Percentiles rank a stretch among this genome's conserved stretches.
Conservation (phyloP, 2,888 invertebrate species). For the Lasioglossum malachurum region DNA sequence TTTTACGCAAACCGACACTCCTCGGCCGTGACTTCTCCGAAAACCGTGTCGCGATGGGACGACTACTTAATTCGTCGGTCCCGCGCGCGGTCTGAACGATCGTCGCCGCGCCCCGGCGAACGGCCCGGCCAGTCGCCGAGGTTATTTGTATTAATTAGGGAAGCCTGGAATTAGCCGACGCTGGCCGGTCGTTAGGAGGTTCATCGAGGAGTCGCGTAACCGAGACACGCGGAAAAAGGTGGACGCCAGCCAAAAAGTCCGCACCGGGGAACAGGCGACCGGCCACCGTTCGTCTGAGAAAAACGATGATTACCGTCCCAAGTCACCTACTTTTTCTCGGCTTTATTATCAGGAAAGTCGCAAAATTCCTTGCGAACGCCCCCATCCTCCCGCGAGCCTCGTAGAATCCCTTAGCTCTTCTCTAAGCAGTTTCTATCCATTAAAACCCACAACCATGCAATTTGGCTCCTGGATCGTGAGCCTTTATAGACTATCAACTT, state of each 20-base stretch:
- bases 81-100: slow-evolving; percentile 12
- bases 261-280: neutral
- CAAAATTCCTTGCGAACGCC: slow-evolving; percentile 21
- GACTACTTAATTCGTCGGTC: slow-evolving; percentile 58
- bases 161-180: slow-evolving; percentile 66
- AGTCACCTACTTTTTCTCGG: slow-evolving; percentile 8
- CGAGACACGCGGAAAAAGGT: slow-evolving; percentile 42
- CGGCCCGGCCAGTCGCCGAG: slow-evolving; percentile 16
- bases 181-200: slow-evolving; percentile 60
- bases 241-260: slow-evolving; percentile 26
- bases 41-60: slow-evolving; percentile 28
- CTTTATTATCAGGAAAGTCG: slow-evolving; percentile 12
- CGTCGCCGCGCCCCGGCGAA: slow-evolving; percentile 22
- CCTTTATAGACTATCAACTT: neutral
- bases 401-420: neutral
- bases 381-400: neutral
- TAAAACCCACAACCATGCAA: slow-evolving; percentile 23
- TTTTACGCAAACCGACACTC: slow-evolving; percentile 23
- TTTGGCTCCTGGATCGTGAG: neutral
- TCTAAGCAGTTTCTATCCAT: slow-evolving; percentile 2
- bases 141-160: slow-evolving; percentile 71
- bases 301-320: slow-evolving; percentile 21
- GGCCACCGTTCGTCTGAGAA: slow-evolving; percentile 16
- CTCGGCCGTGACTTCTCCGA: neutral
- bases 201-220: slow-evolving; percentile 43